A percentile compares a stretch with the other conserved stretches of the same genome.
These are phyloP conservation scores for Chiloscyllium plagiosum DNA, from an alignment of 2,113 vertebrate species.

Conservation along the genomic window DNA sequence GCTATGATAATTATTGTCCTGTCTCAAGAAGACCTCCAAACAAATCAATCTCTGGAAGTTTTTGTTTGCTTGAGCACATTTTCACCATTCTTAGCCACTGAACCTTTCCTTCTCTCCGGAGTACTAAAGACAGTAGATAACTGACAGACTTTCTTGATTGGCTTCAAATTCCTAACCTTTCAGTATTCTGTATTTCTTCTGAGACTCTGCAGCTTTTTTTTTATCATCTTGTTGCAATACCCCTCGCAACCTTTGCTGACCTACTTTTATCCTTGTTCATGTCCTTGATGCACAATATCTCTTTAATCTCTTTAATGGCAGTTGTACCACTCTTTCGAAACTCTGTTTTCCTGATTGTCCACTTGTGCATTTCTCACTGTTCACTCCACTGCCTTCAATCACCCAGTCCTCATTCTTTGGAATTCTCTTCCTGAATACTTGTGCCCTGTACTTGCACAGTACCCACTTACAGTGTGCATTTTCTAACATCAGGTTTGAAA, in stretches of 20 bases:
- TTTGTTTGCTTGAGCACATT: not conserved
- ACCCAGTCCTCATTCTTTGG: not conserved
- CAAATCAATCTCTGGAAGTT: not conserved
- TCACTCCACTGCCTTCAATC: not conserved
- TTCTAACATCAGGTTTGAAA: not conserved
- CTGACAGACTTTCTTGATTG: not conserved
- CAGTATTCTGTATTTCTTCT: not conserved
- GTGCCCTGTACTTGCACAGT: not conserved
- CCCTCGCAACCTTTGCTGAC: not conserved
- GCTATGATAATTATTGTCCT: not conserved
- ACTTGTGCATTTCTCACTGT: not conserved
- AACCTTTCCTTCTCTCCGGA: not conserved
- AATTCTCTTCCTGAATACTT: not conserved
- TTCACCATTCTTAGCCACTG: not conserved
- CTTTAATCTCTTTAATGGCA: not conserved
- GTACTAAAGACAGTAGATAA: not conserved
- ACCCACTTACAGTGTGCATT: not conserved
- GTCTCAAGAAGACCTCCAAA: not conserved
- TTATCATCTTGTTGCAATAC: not conserved
- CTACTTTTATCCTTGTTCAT: not conserved
- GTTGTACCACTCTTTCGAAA: not conserved
- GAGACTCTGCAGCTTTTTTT: not conserved
- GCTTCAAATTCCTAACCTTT: not conserved
- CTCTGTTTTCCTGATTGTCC: not conserved
- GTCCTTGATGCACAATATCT: too few relatives aligned